Conservation (phyloP, 2,113 vertebrate genomes). For the Odocoileus hemionus region DNA sequence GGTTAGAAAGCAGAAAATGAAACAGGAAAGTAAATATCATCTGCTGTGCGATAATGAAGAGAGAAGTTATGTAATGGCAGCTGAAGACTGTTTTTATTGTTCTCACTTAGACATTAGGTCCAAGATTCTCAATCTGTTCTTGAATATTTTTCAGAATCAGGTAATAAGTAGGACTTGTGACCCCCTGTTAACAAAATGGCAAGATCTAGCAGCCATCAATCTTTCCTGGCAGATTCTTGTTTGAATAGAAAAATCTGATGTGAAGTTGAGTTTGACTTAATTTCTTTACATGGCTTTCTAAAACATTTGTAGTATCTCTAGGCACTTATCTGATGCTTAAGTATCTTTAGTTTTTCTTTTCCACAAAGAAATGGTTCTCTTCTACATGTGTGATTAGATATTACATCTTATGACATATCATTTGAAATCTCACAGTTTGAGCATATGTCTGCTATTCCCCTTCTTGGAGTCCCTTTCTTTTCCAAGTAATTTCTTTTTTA, state of each 20-base stretch:
- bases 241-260: conserved; percentile 24
- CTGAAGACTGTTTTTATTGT: conserved; percentile 21
- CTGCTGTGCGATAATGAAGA: conserved; percentile 48
- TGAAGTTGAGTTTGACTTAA: conserved; percentile 4
- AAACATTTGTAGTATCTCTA: conserved; percentile 8
- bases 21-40: conserved; percentile 57
- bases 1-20: conserved; percentile 59
- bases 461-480: conserved; percentile 45
- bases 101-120: not conserved
- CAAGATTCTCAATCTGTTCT: conserved; percentile 34
- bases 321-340: not conserved
- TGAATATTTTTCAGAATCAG: conserved; percentile 18
- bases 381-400: conserved; percentile 49
- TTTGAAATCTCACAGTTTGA: conserved; percentile 48
- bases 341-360: not conserved
- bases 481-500: conserved; percentile 37
- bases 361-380: not conserved
- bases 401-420: conserved; percentile 26
- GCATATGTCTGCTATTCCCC: conserved; percentile 37
- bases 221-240: not conserved
- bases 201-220: not conserved
- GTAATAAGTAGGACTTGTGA: conserved; percentile 13
- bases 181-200: not conserved
- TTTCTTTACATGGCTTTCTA: conserved; percentile 4
- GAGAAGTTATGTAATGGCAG: not conserved